Conservation (phyloP, 2,888 invertebrate genomes). For the Drosophila aldrichi region DNA sequence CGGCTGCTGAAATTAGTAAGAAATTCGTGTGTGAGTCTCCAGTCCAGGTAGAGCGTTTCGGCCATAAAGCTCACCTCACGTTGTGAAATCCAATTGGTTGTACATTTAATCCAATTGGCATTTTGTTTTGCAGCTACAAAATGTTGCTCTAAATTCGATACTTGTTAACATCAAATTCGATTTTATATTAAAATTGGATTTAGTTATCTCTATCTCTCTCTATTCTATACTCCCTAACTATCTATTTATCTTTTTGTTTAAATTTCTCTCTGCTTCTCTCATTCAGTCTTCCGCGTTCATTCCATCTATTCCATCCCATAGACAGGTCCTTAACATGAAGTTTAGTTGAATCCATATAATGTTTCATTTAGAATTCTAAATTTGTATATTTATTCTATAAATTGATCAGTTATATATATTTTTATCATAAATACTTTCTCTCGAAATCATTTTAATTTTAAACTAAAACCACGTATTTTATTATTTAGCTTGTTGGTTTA, state of each 20-base stretch:
- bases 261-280: background rate
- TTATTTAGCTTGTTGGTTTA: too few relatives aligned
- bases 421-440: too few relatives aligned
- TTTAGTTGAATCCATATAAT: background rate
- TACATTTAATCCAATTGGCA: slow-evolving; percentile 17
- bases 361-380: background rate
- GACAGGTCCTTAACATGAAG: background rate
- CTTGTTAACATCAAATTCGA: background rate
- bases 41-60: slow-evolving; percentile 6
- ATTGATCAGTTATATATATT: too few relatives aligned
- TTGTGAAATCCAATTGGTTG: slow-evolving; percentile 44
- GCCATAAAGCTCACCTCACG: slow-evolving; percentile 29
- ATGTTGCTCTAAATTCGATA: slow-evolving; percentile 6
- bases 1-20: slow-evolving; percentile 64
- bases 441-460: background rate
- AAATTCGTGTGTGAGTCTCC: slow-evolving; percentile 43
- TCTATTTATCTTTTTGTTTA: background rate
- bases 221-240: background rate
- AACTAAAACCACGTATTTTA: background rate
- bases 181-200: background rate
- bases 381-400: too few relatives aligned
- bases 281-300: background rate
- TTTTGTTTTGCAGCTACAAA: background rate
- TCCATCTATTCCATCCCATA: background rate
- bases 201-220: background rate